Conservation (phyloP, 1,140 invertebrate genomes). For the Pseudomyrmex concolor region DNA sequence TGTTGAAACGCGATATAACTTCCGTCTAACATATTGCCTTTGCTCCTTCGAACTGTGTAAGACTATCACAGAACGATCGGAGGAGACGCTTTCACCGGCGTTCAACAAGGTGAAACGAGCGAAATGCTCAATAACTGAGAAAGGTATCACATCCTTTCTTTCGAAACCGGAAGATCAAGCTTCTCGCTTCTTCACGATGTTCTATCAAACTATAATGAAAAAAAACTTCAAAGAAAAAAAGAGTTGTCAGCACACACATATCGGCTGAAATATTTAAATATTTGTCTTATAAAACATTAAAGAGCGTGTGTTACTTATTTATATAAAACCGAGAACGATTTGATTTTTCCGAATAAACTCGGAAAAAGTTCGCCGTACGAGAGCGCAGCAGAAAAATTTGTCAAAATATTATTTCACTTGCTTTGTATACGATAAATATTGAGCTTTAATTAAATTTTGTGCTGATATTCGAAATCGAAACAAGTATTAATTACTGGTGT, state of each 20-base stretch:
- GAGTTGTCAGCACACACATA: neutral
- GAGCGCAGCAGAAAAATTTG: neutral
- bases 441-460: conserved; percentile 23
- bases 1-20: conserved; percentile 8
- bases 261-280: too few relatives aligned
- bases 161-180: neutral
- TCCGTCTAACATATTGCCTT: conserved; percentile 29
- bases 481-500: conserved; percentile 24
- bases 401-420: conserved; percentile 12
- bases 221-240: neutral
- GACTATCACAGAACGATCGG: conserved; percentile 26
- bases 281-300: too few relatives aligned
- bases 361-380: neutral
- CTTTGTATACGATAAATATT: neutral
- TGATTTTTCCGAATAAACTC: neutral
- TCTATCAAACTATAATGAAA: neutral
- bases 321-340: neutral
- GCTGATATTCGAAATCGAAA: neutral
- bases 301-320: neutral
- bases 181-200: neutral
- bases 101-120: conserved; percentile 37
- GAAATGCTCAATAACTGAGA: conserved; percentile 43
- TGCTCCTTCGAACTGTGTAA: conserved; percentile 18
- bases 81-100: conserved; percentile 31
- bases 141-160: conserved; percentile 25